Evolutionary conservation across 2,113 vertebrate genomes (phyloP).

Genomic region (Cyprinodon variegatus): DNA sequence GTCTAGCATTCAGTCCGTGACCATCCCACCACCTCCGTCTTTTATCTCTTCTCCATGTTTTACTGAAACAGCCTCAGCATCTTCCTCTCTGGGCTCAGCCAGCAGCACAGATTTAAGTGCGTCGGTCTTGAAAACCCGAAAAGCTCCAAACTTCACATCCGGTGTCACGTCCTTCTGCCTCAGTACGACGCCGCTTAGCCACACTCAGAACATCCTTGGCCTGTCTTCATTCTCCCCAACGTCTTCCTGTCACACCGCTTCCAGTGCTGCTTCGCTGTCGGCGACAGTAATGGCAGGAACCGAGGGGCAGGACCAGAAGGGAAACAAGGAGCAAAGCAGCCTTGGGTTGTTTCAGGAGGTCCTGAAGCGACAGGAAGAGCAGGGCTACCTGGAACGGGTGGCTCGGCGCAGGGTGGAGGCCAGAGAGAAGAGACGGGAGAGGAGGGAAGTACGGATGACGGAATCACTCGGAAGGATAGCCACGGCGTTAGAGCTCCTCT

Average conservation of each 20-base stretch:
- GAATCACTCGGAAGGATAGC: slow-evolving; percentile 78
- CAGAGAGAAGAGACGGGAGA: slow-evolving; percentile 74
- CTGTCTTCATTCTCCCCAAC: slow-evolving; percentile 36
- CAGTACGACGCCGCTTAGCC: slow-evolving; percentile 38
- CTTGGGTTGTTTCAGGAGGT: slow-evolving; percentile 60
- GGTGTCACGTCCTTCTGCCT: slow-evolving; percentile 55
- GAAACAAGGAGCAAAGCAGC: slow-evolving; percentile 47
- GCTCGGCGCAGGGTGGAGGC: slow-evolving; percentile 67
- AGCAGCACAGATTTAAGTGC: slow-evolving; percentile 44
- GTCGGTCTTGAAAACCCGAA: slow-evolving; percentile 30
- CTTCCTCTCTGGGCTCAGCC: slow-evolving; percentile 27
- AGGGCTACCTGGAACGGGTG: slow-evolving; percentile 63
- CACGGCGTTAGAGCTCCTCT: slow-evolving; percentile 80
- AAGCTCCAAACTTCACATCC: slow-evolving; percentile 41
- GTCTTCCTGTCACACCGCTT: slow-evolving; percentile 40
- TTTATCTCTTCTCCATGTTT: slow-evolving; percentile 56
- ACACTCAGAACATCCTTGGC: slow-evolving; percentile 51
- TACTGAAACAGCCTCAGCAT: slow-evolving; percentile 50
- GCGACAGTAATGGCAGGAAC: background rate
- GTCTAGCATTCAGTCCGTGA: slow-evolving; percentile 51
- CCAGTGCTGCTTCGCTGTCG: slow-evolving; percentile 23
- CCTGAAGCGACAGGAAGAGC: slow-evolving; percentile 72
- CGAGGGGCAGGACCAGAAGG: slow-evolving; percentile 57
- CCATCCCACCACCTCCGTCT: slow-evolving; percentile 49
- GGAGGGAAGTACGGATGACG: slow-evolving; percentile 70